phyloP scores from a whole-genome alignment of 1,140 invertebrate species.

The Atta cephalotes region DNA sequence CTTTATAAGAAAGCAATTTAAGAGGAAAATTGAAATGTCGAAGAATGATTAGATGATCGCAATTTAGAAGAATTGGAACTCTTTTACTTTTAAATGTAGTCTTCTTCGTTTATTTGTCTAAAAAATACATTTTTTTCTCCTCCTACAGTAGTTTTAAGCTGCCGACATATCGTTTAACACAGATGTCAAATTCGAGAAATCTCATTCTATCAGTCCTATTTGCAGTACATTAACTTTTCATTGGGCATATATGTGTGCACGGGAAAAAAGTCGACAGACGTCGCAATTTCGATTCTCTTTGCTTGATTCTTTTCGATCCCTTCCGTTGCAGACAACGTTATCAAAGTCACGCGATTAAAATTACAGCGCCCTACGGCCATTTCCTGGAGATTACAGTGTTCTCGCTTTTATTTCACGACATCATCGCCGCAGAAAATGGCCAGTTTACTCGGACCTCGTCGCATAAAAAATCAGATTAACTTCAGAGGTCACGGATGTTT shows the following conservation, averaged over 20 bases:
- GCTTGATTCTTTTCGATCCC: not conserved
- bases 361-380: constrained; percentile 35
- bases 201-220: not conserved
- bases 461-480: constrained; percentile 52
- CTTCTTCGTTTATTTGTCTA: too few species aligned
- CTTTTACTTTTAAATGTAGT: too few species aligned
- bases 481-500: constrained; percentile 1
- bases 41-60: not conserved
- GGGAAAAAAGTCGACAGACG: not conserved
- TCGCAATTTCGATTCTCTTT: constrained; percentile 22
- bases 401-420: constrained; percentile 4
- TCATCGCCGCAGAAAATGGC: constrained; percentile 14
- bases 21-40: constrained; percentile 7
- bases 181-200: not conserved
- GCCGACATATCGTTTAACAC: not conserved
- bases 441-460: constrained; percentile 28
- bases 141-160: not conserved
- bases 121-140: not conserved
- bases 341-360: constrained; percentile 42
- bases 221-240: not conserved
- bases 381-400: constrained; percentile 6
- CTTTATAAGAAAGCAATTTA: too few species aligned
- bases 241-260: not conserved
- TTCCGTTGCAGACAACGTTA: not conserved
- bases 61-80: not conserved